phyloP scores from a whole-genome alignment of 2,113 vertebrate genomes.

The Tragelaphus imberbis region DNA sequence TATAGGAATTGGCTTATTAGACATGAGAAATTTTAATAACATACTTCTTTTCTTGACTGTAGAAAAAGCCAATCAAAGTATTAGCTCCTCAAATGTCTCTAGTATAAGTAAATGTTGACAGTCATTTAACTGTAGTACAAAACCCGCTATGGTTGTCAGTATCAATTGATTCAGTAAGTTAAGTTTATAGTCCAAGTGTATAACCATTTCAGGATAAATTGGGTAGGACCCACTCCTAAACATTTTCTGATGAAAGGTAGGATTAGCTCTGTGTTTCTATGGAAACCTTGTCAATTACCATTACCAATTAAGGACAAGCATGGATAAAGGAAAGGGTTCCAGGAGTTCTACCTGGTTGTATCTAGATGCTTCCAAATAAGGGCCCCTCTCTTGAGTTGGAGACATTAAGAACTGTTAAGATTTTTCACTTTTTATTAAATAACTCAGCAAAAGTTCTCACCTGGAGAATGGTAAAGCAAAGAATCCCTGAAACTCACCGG shows the following conservation, averaged over 20 bases:
- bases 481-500: slow-evolving; percentile 70
- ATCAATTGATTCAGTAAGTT: slow-evolving; percentile 80
- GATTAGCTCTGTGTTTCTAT: slow-evolving; percentile 60
- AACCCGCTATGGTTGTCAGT: slow-evolving; percentile 75
- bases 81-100: slow-evolving; percentile 58
- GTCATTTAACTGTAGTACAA: slow-evolving; percentile 71
- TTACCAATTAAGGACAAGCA: slow-evolving; percentile 71
- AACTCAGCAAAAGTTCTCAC: slow-evolving; percentile 68
- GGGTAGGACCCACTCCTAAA: slow-evolving; percentile 73
- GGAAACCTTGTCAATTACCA: slow-evolving; percentile 73
- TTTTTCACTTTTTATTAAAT: slow-evolving; percentile 54
- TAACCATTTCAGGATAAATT: slow-evolving; percentile 73
- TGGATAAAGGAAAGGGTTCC: slow-evolving; percentile 68
- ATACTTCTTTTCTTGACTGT: slow-evolving; percentile 43
- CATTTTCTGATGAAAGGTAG: slow-evolving; percentile 76
- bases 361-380: slow-evolving; percentile 34
- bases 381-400: background rate
- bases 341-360: slow-evolving; percentile 65
- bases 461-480: slow-evolving; percentile 58
- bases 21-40: slow-evolving; percentile 52
- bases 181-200: slow-evolving; percentile 76
- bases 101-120: slow-evolving; percentile 72
- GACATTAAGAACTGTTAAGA: slow-evolving; percentile 18
- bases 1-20: background rate
- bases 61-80: slow-evolving; percentile 69